Evolutionary conservation across 92 coral and sea anemone species (phyloP).

Genomic region (Pocillopora meandrina): DNA sequence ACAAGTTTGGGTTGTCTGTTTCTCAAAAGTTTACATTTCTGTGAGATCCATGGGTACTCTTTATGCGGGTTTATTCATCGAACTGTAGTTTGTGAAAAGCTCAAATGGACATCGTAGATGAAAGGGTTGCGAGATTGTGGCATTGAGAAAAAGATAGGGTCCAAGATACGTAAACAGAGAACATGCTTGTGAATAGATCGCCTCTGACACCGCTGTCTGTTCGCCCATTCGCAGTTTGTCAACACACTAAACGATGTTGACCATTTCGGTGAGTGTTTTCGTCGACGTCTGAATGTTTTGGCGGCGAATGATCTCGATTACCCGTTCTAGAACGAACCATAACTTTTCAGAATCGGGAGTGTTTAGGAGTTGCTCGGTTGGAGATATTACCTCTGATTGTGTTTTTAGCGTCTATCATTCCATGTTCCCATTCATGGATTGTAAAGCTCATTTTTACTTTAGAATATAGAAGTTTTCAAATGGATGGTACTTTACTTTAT

Average conservation of each 20-base stretch:
- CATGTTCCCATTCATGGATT: constrained; percentile 17
- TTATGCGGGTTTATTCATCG: constrained; percentile 12
- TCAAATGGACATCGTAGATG: background rate
- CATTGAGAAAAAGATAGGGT: constrained; percentile 20
- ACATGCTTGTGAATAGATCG: constrained; percentile 1
- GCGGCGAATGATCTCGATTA: background rate
- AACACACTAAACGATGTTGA: constrained; percentile 42
- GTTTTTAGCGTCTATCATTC: constrained; percentile 10
- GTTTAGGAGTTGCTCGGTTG: constrained; percentile 29
- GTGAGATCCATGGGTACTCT: background rate
- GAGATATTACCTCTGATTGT: constrained; percentile 16
- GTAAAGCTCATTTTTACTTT: constrained; percentile 20
- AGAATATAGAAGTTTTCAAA: background rate
- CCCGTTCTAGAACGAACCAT: constrained; percentile 26
- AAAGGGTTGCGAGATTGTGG: background rate
- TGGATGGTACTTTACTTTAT: background rate
- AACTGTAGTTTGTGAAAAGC: background rate
- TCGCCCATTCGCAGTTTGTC: constrained; percentile 5
- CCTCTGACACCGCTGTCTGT: background rate
- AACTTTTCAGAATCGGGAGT: constrained; percentile 34
- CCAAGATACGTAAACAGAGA: constrained; percentile 1
- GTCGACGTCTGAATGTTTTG: background rate
- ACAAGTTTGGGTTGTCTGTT: constrained; percentile 34
- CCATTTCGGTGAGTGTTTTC: background rate
- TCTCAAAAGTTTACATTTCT: constrained; percentile 15